Conservation (phyloP, 2,888 invertebrate genomes). For the Standfussiana lucernea region DNA sequence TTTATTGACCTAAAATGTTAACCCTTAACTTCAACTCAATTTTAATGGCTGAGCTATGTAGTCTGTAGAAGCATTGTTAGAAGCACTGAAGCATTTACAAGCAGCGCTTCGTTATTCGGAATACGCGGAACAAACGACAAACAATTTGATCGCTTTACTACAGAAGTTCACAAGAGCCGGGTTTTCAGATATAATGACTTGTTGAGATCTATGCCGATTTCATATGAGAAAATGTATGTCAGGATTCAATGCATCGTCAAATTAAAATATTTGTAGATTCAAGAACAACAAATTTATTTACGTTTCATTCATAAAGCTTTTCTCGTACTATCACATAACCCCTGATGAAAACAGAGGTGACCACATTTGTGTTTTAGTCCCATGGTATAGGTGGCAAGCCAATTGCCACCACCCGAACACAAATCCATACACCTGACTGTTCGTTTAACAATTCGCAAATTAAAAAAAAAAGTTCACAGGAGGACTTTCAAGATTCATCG, state of each 20-base stretch:
- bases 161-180: constrained; percentile 33
- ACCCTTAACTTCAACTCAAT: constrained; percentile 1
- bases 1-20: constrained; percentile 9
- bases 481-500: background rate
- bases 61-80: constrained; percentile 55
- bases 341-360: background rate
- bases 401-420: too few relatives aligned
- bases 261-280: background rate
- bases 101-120: constrained; percentile 62
- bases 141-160: constrained; percentile 53
- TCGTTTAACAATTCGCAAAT: background rate
- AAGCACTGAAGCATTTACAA: constrained; percentile 42
- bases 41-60: constrained; percentile 42
- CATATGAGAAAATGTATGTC: background rate
- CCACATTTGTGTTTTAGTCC: too few relatives aligned
- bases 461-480: background rate
- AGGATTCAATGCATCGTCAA: background rate
- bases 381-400: too few relatives aligned
- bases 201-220: background rate
- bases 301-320: background rate
- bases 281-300: background rate
- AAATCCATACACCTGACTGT: too few relatives aligned
- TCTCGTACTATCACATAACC: too few relatives aligned
- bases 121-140: constrained; percentile 55
- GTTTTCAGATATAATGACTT: constrained; percentile 32